Percentiles rank a stretch among this genome's conserved stretches.
Conservation (phyloP, 2,888 invertebrate species). For the Vannuccia rotundouncinata region DNA sequence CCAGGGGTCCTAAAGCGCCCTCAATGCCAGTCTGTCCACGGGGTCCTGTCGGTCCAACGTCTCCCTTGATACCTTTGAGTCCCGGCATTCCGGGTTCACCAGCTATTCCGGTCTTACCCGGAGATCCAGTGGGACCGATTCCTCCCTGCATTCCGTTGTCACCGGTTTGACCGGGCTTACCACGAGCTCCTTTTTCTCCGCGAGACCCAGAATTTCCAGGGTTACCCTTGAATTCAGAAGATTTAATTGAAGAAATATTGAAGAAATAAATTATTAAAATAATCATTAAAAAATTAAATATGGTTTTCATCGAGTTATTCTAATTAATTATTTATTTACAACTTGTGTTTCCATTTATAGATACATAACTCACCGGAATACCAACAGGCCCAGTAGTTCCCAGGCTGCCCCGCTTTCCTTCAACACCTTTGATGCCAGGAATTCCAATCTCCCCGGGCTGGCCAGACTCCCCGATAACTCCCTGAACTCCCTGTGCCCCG, state of each 20-base stretch:
- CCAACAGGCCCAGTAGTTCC: conserved; percentile 31
- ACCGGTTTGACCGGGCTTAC: background rate
- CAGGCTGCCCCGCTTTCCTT: conserved; percentile 31
- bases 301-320: no score
- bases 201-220: conserved; percentile 23
- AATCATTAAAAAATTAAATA: no score
- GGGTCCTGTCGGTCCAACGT: conserved; percentile 37
- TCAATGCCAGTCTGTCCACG: conserved; percentile 35
- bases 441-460: no score
- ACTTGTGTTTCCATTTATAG: background rate
- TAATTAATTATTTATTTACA: no score
- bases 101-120: conserved; percentile 29
- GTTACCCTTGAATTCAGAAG: background rate
- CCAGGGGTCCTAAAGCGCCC: conserved; percentile 29
- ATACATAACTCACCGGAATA: background rate
- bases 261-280: conserved; percentile 2
- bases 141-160: background rate
- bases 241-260: background rate
- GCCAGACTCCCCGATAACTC: no score
- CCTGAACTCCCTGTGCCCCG: no score
- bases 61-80: conserved; percentile 39
- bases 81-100: conserved; percentile 35
- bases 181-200: conserved; percentile 32
- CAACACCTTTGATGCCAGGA: conserved; percentile 36
- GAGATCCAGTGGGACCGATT: conserved; percentile 33